Evolutionary conservation across 2,113 vertebrate genomes (phyloP).

Genomic region (Emydura subglobosa): DNA sequence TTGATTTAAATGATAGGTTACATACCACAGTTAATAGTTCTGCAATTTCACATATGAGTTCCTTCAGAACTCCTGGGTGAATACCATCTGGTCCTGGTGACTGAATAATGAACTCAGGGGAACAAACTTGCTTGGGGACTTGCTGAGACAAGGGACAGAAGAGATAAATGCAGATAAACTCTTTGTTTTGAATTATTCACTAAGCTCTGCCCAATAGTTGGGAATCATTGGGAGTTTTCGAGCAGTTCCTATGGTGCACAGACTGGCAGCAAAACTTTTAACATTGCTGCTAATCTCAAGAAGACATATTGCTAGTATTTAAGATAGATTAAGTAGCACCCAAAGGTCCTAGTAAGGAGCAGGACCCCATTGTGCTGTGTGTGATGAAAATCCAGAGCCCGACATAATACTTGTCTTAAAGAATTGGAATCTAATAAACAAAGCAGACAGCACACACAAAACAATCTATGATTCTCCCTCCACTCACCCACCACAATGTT

Average conservation of each 20-base stretch:
- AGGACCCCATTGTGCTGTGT: neutral
- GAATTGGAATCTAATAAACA: neutral
- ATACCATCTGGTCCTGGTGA: too few species aligned
- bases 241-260: neutral
- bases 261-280: neutral
- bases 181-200: neutral
- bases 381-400: neutral
- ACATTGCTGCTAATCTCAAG: neutral
- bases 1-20: too few species aligned
- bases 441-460: neutral
- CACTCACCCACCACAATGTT: neutral
- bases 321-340: neutral
- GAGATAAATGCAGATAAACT: neutral
- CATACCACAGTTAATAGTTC: too few species aligned
- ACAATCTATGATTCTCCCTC: neutral
- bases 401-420: fast-evolving
- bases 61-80: too few species aligned
- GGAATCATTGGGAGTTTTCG: neutral
- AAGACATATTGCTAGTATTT: neutral
- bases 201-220: neutral
- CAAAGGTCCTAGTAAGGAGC: neutral
- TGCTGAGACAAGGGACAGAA: neutral
- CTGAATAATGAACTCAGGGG: fast-evolving
- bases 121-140: neutral
- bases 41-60: too few species aligned